These are phyloP conservation scores for Uromys caudimaculatus DNA, from an alignment of 2,797 vertebrate species.

Conservation along the genomic window DNA sequence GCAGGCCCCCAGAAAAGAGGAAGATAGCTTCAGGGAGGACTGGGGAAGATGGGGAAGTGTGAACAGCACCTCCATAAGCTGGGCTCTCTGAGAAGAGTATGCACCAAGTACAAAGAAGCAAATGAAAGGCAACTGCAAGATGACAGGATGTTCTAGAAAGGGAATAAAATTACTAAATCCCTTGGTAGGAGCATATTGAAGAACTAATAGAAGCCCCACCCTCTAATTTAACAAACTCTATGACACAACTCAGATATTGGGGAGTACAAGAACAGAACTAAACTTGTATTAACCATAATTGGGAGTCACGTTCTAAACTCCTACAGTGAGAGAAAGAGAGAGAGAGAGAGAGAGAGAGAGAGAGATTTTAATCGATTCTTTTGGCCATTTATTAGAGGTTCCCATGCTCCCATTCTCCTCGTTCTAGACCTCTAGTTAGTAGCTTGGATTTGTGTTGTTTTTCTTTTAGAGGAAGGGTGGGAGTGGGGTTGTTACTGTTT, in stretches of 20 bases:
- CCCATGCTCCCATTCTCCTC: background rate
- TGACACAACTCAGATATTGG: background rate
- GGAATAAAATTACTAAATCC: background rate
- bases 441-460: background rate
- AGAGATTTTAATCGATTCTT: background rate
- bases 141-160: background rate
- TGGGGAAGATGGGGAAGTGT: background rate
- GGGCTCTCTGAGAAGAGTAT: slow-evolving; percentile 29
- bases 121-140: background rate
- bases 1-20: background rate
- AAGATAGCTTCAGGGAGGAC: background rate
- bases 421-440: background rate
- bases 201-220: background rate
- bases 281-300: slow-evolving; percentile 4
- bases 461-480: background rate
- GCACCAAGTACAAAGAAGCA: slow-evolving; percentile 4
- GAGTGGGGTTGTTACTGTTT: background rate
- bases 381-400: background rate
- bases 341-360: background rate
- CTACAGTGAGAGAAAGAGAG: background rate
- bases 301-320: slow-evolving; percentile 37
- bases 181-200: background rate
- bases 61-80: background rate
- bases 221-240: slow-evolving; percentile 16
- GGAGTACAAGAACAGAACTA: background rate